phyloP scores from a whole-genome alignment of 1,140 invertebrate species.

The Lordiphosa stackelbergi region DNA sequence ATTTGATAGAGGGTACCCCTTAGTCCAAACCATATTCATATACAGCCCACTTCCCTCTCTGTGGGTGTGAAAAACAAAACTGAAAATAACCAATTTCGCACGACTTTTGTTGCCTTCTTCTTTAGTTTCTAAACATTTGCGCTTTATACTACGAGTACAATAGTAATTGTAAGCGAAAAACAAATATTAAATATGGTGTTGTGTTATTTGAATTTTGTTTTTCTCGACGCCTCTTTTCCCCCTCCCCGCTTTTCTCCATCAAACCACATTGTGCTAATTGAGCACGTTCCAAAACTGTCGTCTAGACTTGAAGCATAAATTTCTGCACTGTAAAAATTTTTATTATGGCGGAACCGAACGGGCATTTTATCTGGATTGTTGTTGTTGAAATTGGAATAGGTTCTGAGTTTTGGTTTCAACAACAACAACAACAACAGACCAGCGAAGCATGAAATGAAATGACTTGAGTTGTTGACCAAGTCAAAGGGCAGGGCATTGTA shows the following conservation, averaged over 20 bases:
- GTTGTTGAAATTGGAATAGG: conserved; percentile 27
- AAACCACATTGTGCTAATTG: conserved; percentile 49
- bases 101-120: conserved; percentile 29
- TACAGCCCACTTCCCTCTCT: too few species aligned
- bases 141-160: conserved; percentile 17
- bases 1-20: too few species aligned
- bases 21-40: too few species aligned
- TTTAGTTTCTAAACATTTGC: conserved; percentile 24
- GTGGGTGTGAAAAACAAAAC: conserved; percentile 50
- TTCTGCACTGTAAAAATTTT: conserved; percentile 65
- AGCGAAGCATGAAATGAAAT: conserved; percentile 53
- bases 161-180: conserved; percentile 22
- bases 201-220: conserved; percentile 42
- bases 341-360: conserved; percentile 60
- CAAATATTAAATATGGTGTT: conserved; percentile 48
- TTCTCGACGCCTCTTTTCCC: conserved; percentile 22
- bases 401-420: conserved; percentile 52
- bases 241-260: neutral
- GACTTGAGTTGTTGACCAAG: conserved; percentile 20
- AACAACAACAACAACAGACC: conserved; percentile 13
- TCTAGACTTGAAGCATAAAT: conserved; percentile 72
- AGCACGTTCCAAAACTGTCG: conserved; percentile 72
- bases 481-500: conserved; percentile 16
- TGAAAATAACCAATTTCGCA: conserved; percentile 53
- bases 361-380: conserved; percentile 44